Evolutionary conservation across 1,140 invertebrate species (phyloP).

Genomic region (Rhizoglyphus robini): DNA sequence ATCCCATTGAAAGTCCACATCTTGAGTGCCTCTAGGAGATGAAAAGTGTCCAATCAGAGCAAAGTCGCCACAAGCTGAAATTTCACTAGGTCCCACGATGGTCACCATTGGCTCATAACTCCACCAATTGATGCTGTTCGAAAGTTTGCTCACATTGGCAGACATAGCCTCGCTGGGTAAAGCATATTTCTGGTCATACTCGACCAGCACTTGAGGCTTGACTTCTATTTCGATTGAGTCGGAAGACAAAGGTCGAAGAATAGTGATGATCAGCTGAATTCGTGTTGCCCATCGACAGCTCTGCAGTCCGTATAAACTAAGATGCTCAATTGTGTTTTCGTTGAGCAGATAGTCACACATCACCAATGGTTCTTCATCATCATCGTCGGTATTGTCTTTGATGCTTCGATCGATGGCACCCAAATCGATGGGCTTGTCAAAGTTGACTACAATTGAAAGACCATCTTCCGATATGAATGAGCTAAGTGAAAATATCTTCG

Average conservation of each 20-base stretch:
- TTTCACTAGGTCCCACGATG: constrained; percentile 21
- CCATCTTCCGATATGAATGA: constrained; percentile 23
- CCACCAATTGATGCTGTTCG: constrained; percentile 23
- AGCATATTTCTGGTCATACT: constrained; percentile 24
- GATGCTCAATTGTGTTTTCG: constrained; percentile 20
- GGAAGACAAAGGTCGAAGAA: constrained; percentile 23
- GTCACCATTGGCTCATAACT: constrained; percentile 21
- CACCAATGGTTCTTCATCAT: background rate
- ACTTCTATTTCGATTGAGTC: constrained; percentile 23
- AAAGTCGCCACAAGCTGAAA: constrained; percentile 26
- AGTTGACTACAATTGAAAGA: constrained; percentile 25
- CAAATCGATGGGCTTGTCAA: constrained; percentile 26
- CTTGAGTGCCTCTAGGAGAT: constrained; percentile 24
- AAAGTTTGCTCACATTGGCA: constrained; percentile 19
- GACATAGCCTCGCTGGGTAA: constrained; percentile 21
- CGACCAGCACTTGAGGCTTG: constrained; percentile 19
- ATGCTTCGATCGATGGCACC: background rate
- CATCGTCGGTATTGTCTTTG: background rate
- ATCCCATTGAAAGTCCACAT: constrained; percentile 18
- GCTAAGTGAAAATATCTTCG: constrained; percentile 14
- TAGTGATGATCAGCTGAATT: constrained; percentile 25
- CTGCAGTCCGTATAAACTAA: constrained; percentile 19
- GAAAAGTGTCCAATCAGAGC: constrained; percentile 25
- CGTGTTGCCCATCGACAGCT: constrained; percentile 27
- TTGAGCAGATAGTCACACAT: constrained; percentile 22